phyloP scores from a whole-genome alignment of 2,888 invertebrate genomes.

The Megamerina dolium region DNA sequence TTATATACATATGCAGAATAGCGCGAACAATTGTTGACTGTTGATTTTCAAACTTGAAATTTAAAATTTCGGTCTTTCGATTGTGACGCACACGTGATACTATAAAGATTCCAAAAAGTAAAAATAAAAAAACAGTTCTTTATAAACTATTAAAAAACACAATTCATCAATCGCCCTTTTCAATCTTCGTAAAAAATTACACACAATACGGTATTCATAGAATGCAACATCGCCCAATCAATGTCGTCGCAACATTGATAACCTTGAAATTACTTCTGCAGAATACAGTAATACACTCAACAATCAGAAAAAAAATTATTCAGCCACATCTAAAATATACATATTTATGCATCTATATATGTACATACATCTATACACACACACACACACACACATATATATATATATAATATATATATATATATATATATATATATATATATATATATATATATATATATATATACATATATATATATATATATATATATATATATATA shows the following conservation, averaged over 20 bases:
- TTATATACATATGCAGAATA: constrained; percentile 41
- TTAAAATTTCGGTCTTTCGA: constrained; percentile 39
- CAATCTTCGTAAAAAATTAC: no score
- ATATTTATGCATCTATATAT: no score
- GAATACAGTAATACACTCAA: background rate
- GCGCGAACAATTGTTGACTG: constrained; percentile 39
- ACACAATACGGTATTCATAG: no score
- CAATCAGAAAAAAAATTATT: background rate
- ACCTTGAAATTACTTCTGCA: background rate
- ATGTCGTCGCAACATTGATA: no score
- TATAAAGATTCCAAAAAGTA: constrained; percentile 14
- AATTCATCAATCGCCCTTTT: no score
- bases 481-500: background rate
- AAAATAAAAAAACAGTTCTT: background rate
- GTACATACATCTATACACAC: no score
- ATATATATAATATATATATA: background rate
- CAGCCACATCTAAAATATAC: background rate
- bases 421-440: background rate
- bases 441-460: background rate
- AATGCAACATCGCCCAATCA: no score
- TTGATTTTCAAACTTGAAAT: constrained; percentile 38
- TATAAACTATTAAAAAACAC: background rate
- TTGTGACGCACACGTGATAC: constrained; percentile 39
- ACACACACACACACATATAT: no score
- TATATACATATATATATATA: background rate